phyloP scores from a whole-genome alignment of 2,113 vertebrate species.

The Hippolais icterina region DNA sequence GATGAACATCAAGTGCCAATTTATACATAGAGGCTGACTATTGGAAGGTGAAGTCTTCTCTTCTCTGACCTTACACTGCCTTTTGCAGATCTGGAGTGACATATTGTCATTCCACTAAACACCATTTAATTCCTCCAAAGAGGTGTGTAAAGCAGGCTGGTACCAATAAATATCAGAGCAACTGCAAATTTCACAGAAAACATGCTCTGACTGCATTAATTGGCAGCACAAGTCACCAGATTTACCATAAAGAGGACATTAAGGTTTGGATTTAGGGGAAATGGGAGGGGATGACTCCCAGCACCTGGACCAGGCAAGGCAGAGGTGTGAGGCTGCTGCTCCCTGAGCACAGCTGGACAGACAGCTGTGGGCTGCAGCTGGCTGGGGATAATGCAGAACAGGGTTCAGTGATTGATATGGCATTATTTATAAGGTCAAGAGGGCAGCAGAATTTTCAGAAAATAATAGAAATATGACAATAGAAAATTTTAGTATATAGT shows the following conservation, averaged over 20 bases:
- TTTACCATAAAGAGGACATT: neutral
- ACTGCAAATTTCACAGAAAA: neutral
- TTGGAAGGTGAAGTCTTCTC: constrained; percentile 65
- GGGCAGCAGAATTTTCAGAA: neutral
- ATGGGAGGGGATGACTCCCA: neutral
- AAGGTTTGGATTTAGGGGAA: neutral
- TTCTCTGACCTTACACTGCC: constrained; percentile 68
- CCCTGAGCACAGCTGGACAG: neutral
- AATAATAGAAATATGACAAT: neutral
- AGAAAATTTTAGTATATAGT: neutral
- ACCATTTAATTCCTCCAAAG: neutral
- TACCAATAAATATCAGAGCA: neutral
- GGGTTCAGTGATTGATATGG: neutral
- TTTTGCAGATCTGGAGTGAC: constrained; percentile 32
- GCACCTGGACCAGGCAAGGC: fast-evolving
- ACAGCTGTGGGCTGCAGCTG: neutral
- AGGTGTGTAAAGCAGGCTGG: neutral
- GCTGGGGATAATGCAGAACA: neutral
- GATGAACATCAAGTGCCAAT: constrained; percentile 76
- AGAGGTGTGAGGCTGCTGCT: neutral
- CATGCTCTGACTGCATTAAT: neutral
- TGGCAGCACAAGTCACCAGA: neutral
- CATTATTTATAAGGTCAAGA: neutral
- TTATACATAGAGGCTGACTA: constrained; percentile 69
- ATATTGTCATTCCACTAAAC: neutral